Evolutionary conservation across 2,797 vertebrate genomes (phyloP), one percentile per base, ranked within the genome.

Genomic region (Allobates femoralis): DNA sequence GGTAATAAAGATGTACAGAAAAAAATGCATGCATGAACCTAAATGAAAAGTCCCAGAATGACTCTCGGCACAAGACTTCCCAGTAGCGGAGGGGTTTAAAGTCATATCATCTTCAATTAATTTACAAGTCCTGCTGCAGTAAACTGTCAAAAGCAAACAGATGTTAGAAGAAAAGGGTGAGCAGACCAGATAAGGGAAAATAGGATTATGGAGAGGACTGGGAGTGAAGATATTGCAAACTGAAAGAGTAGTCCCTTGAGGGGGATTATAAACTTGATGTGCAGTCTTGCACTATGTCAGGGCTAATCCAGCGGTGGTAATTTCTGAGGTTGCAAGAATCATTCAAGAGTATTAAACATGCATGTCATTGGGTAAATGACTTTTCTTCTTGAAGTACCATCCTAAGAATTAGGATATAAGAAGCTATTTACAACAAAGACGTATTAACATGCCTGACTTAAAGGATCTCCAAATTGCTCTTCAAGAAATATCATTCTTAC

Each of bases 131-230:
- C 79, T 67, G 79, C 85, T 69, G 71, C 64, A 53, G 53, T 55
- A 46, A 66, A 60, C 85, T 82, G 85, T 86, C 85, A 86, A 86
- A 76, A 81, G 60, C 79, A 86, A 82, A 77, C 79, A 86, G 85
- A 82, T 86, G 85, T 77, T 77, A 60, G 46, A 82, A 62, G 71
- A 55, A 85, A 77, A 77, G 53, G 32, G 60, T 82, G 85, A 82
- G 71, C 46, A 53, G 71, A 66, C 14, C 28, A 82, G 85, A 86
- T 82, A 86, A 86, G 60, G 67, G 79, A 26, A 86, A 82, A 87
- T 50, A 60, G 81, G 86, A 79, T 79, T 79, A 73, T 64, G 34
- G 55, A 79, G 81, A 83, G 66, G 51, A 78, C 74, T 87, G 80
- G 81, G 74, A 79, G 62, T 83, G 69, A 87, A 79, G 81, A 83